Conservation (phyloP, 2,888 invertebrate species). For the Chrysolina haemoptera region DNA sequence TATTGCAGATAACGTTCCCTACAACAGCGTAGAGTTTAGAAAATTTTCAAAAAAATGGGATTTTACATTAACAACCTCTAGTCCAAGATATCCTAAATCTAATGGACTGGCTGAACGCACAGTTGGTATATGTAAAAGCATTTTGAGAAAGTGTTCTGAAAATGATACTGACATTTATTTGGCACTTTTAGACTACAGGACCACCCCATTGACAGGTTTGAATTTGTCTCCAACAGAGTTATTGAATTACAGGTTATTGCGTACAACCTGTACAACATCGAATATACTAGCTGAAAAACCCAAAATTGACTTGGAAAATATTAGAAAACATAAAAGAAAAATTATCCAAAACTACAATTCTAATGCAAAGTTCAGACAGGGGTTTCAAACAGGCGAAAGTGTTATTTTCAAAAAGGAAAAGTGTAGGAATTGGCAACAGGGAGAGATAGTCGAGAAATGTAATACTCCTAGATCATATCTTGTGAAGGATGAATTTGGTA, state of each 20-base stretch:
- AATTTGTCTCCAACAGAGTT: conserved; percentile 41
- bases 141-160: conserved; percentile 36
- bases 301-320: conserved; percentile 5
- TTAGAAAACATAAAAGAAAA: too few species aligned
- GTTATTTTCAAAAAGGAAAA: conserved; percentile 34
- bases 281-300: neutral
- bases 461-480: conserved; percentile 31
- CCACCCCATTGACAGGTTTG: conserved; percentile 36
- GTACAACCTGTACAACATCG: conserved; percentile 23
- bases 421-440: conserved; percentile 34
- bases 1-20: conserved; percentile 51
- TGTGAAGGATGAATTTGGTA: conserved; percentile 32
- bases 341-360: neutral
- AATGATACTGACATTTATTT: conserved; percentile 34
- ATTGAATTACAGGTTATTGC: conserved; percentile 28
- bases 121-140: conserved; percentile 47
- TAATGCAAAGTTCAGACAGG: neutral
- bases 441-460: conserved; percentile 31
- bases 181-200: conserved; percentile 40
- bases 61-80: conserved; percentile 38
- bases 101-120: conserved; percentile 50
- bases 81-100: conserved; percentile 45
- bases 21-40: conserved; percentile 46
- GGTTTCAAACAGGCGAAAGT: conserved; percentile 23
- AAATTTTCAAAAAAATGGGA: conserved; percentile 43